Evolutionary conservation across 2,113 vertebrate species (phyloP).

Genomic region (Halichoerus grypus): DNA sequence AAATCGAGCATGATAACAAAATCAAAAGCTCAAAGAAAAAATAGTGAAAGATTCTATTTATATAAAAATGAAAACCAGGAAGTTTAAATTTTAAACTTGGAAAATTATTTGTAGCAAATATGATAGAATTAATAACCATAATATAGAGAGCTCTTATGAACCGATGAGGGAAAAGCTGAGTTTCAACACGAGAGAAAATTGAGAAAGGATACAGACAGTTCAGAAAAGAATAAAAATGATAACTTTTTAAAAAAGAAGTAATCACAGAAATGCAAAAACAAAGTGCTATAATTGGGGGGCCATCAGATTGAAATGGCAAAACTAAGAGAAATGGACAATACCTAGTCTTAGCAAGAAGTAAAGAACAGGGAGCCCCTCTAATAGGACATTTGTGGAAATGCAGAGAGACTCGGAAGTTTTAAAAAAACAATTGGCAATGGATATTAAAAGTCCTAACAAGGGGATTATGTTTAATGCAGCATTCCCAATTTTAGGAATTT

Average conservation of each 20-base stretch:
- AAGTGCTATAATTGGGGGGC: neutral
- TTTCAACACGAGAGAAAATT: neutral
- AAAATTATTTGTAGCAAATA: neutral
- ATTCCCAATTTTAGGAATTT: neutral
- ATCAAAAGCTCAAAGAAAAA: neutral
- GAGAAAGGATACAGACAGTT: neutral
- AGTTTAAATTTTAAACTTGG: neutral
- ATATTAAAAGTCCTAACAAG: neutral
- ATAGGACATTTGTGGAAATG: no score
- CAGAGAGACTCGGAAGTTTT: neutral
- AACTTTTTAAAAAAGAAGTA: neutral
- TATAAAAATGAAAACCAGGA: neutral
- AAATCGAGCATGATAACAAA: conserved; percentile 29
- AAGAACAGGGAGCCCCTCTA: neutral
- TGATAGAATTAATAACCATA: neutral
- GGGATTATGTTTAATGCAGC: neutral
- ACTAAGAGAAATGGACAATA: neutral
- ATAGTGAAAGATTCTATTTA: neutral
- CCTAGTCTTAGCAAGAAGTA: neutral
- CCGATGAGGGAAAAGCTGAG: neutral
- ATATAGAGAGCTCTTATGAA: neutral
- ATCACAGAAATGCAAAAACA: neutral
- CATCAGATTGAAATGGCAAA: neutral
- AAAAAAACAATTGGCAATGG: neutral
- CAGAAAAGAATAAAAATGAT: neutral